phyloP scores from a whole-genome alignment of 2,888 invertebrate genomes.

The Cryptophagus acutangulus region DNA sequence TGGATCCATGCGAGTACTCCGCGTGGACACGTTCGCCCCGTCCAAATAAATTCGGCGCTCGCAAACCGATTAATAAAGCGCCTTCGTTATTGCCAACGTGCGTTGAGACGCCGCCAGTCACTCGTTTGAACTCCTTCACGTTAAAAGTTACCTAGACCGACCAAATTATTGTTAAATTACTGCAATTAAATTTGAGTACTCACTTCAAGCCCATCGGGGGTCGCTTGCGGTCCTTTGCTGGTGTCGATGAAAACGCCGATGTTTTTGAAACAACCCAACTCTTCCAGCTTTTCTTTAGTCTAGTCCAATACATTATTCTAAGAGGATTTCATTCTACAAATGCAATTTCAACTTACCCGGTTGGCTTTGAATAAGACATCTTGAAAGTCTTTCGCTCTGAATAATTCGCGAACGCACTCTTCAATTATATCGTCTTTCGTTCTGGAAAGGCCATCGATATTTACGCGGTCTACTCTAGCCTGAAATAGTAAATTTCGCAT shows the following conservation, averaged over 20 bases:
- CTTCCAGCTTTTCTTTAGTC: conserved; percentile 70
- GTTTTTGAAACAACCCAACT: conserved; percentile 84
- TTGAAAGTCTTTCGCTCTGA: conserved; percentile 79
- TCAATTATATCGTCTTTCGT: conserved; percentile 87
- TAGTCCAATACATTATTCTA: conserved; percentile 52
- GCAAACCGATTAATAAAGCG: conserved; percentile 68
- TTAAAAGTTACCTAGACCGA: conserved; percentile 86
- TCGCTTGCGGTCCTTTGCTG: conserved; percentile 68
- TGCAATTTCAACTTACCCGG: conserved; percentile 47
- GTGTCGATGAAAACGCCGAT: conserved; percentile 85
- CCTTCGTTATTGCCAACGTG: conserved; percentile 91
- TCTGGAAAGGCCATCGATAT: conserved; percentile 76
- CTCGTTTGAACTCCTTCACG: conserved; percentile 75
- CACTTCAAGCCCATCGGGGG: conserved; percentile 79
- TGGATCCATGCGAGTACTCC: conserved; percentile 82
- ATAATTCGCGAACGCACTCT: conserved; percentile 74
- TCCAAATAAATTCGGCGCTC: conserved; percentile 79
- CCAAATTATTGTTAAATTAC: too few relatives aligned
- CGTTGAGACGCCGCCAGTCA: conserved; percentile 81
- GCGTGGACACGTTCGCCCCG: conserved; percentile 78
- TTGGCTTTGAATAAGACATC: conserved; percentile 71
- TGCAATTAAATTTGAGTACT: too few relatives aligned
- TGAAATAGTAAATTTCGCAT: conserved; percentile 38
- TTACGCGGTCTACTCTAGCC: conserved; percentile 81
- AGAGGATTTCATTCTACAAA: conserved; percentile 4